Evolutionary conservation across 2,113 vertebrate genomes (phyloP).

Genomic region (Kryptolebias marmoratus): DNA sequence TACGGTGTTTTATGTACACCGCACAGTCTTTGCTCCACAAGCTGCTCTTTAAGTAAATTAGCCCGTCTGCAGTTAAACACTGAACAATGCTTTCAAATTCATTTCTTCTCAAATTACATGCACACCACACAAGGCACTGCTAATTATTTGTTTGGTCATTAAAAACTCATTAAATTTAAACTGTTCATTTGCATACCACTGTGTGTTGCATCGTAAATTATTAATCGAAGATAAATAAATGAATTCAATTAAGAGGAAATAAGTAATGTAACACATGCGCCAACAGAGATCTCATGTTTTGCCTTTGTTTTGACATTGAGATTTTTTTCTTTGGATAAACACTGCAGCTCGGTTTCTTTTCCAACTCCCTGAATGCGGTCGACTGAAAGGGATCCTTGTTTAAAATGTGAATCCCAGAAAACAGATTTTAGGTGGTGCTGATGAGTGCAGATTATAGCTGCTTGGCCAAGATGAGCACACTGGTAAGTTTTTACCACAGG

Average conservation of each 20-base stretch:
- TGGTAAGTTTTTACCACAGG: constrained; percentile 36
- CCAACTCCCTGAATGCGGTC: constrained; percentile 33
- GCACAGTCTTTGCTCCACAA: constrained; percentile 51
- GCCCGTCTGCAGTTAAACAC: constrained; percentile 72
- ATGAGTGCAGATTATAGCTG: constrained; percentile 51
- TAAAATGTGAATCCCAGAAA: constrained; percentile 52
- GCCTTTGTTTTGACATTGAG: constrained; percentile 80
- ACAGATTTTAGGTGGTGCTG: constrained; percentile 45
- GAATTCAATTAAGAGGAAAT: constrained; percentile 82
- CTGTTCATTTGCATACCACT: constrained; percentile 85
- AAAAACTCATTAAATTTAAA: constrained; percentile 88
- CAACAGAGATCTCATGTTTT: constrained; percentile 68
- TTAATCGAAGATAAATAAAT: constrained; percentile 87
- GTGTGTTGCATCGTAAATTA: constrained; percentile 85
- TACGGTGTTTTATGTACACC: constrained; percentile 46
- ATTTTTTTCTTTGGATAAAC: constrained; percentile 35
- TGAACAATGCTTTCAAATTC: constrained; percentile 76
- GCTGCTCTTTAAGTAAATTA: constrained; percentile 71
- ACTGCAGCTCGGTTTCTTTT: constrained; percentile 3
- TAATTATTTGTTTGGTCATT: constrained; percentile 88
- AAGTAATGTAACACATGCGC: constrained; percentile 81
- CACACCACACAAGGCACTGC: constrained; percentile 77
- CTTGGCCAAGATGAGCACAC: constrained; percentile 37
- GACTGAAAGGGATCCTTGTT: constrained; percentile 34
- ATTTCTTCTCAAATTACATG: constrained; percentile 81